Evolutionary conservation across 2,113 vertebrate genomes (phyloP).

Genomic region (Phodopus roborovskii): DNA sequence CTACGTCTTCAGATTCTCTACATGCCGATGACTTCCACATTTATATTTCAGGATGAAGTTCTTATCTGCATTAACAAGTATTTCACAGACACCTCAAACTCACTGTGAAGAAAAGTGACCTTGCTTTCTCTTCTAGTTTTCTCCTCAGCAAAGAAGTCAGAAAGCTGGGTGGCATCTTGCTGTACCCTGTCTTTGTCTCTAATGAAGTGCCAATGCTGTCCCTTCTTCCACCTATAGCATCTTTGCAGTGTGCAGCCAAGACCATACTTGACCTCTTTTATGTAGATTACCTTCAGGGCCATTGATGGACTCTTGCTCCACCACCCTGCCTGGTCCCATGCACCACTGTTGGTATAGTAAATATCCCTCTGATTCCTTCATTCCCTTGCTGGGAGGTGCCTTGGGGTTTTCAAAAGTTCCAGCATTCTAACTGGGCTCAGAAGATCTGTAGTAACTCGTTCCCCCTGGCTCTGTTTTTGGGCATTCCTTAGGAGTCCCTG

Average conservation of each 20-base stretch:
- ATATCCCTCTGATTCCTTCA: background rate
- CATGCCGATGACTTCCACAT: background rate
- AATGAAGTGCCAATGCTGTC: rapidly evolving
- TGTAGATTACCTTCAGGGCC: background rate
- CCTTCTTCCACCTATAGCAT: background rate
- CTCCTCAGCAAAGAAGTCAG: background rate
- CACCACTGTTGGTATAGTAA: background rate
- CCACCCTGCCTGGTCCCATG: background rate
- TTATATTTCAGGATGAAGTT: background rate
- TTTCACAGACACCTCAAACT: background rate
- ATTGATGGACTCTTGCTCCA: background rate
- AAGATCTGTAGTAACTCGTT: constrained; percentile 11
- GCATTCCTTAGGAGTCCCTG: background rate
- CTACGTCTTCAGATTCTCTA: constrained; percentile 13
- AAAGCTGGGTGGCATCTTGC: background rate
- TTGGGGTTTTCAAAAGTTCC: constrained; percentile 11
- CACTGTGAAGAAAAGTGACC: background rate
- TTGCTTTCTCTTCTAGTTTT: background rate
- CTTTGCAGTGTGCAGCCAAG: background rate
- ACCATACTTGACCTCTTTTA: background rate
- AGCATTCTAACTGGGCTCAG: background rate
- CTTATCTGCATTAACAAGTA: background rate
- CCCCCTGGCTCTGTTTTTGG: background rate
- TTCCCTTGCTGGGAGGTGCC: background rate
- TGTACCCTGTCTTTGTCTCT: too few species aligned